phyloP scores from a whole-genome alignment of 2,113 vertebrate species.

The Lagopus leucura region DNA sequence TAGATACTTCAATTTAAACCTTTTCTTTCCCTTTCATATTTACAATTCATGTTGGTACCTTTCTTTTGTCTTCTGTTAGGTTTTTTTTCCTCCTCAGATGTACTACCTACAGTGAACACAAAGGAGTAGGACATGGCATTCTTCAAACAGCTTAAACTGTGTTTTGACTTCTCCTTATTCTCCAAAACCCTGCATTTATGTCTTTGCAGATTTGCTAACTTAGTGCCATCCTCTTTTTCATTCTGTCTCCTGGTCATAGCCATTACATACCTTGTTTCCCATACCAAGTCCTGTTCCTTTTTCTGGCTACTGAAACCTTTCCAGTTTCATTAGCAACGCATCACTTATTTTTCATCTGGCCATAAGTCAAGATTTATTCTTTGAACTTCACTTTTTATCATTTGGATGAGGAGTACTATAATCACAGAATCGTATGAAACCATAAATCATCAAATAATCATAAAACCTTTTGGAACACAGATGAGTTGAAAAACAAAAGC shows the following conservation, averaged over 20 bases:
- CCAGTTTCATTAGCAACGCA: not conserved
- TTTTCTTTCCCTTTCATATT: slow-evolving; percentile 16
- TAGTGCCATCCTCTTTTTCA: not conserved
- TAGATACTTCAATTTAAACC: slow-evolving; percentile 7
- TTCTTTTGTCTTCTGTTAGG: not conserved
- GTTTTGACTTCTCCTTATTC: not conserved
- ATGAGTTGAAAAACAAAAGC: not conserved
- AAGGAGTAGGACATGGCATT: not conserved
- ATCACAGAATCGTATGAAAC: not conserved
- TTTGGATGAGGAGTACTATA: not conserved
- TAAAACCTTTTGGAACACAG: not conserved
- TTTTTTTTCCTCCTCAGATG: not conserved
- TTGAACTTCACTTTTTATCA: not conserved
- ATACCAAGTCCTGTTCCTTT: not conserved
- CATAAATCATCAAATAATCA: not conserved
- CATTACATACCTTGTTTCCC: not conserved
- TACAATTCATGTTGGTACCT: not conserved
- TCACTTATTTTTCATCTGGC: not conserved
- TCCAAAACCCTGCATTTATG: not conserved
- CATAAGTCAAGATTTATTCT: not conserved
- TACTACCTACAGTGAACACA: not conserved
- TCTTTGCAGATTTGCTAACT: not conserved
- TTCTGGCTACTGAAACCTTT: not conserved
- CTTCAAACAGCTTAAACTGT: not conserved
- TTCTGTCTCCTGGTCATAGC: not conserved